Percentiles rank a stretch among this genome's conserved stretches.
phyloP scores from a whole-genome alignment of 2,797 vertebrate species.

The Sebastes jordani region DNA sequence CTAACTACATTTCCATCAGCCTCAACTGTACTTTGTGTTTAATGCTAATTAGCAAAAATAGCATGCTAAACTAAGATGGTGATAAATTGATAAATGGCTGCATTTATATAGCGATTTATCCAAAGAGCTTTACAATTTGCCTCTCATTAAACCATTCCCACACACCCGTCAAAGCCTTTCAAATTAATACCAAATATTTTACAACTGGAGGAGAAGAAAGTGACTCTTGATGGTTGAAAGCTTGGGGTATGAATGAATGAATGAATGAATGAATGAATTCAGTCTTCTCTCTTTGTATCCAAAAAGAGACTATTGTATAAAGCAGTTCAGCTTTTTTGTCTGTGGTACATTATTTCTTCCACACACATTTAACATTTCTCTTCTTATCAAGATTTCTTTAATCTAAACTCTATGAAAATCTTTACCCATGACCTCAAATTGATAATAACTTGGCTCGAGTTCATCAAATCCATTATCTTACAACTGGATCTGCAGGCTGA shows the following conservation, averaged over 20 bases:
- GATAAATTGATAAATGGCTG: not conserved
- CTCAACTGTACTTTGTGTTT: not conserved
- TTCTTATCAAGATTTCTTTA: not conserved
- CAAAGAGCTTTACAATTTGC: not conserved
- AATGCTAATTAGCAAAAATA: not conserved
- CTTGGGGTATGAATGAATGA: not conserved
- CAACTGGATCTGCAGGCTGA: not conserved
- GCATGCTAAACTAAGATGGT: not conserved
- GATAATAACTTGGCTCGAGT: not conserved
- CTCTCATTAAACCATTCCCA: not conserved
- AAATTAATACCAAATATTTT: not conserved
- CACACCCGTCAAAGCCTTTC: not conserved
- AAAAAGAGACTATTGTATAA: not conserved
- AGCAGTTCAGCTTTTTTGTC: not conserved
- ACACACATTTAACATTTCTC: not conserved
- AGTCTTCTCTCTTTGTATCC: not conserved
- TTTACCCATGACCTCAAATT: not conserved
- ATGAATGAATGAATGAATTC: not conserved
- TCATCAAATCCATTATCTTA: not conserved
- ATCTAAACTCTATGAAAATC: not conserved
- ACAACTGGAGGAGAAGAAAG: not conserved
- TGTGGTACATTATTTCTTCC: not conserved
- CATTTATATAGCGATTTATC: not conserved
- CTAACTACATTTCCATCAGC: not conserved
- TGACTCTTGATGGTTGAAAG: not conserved